A percentile compares a stretch with the other conserved stretches of the same genome.
These are phyloP conservation scores for Rhinopomastus cyanomelas DNA, from an alignment of 2,113 vertebrate species.

Conservation along the genomic window DNA sequence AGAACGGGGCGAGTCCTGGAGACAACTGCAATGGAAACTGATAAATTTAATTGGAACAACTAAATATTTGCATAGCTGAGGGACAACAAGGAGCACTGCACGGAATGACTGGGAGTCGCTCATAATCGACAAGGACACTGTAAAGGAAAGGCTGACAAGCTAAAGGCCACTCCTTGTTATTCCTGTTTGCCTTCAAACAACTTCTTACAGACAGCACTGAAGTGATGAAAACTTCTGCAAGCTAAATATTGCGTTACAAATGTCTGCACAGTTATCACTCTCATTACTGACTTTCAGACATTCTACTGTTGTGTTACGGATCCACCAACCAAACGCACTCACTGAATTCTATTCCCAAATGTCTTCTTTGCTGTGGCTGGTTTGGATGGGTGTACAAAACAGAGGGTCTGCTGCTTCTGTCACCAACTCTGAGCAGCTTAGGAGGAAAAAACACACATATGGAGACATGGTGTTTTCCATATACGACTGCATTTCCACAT, in stretches of 20 bases:
- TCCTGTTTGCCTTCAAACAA: not conserved
- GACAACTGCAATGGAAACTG: not conserved
- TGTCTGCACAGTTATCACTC: not conserved
- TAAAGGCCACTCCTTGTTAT: not conserved
- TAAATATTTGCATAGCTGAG: not conserved
- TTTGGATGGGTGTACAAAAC: not conserved
- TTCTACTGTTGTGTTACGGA: not conserved
- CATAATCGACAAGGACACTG: not conserved
- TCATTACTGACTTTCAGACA: not conserved
- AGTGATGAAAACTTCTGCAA: not conserved
- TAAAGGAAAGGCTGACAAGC: not conserved
- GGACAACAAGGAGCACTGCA: not conserved
- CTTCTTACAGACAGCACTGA: not conserved
- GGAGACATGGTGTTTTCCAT: not conserved
- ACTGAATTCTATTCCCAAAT: not conserved
- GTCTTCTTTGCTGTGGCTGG: not conserved
- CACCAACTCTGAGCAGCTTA: not conserved
- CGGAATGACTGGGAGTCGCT: not conserved
- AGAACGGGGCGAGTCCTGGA: not conserved
- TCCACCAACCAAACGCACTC: not conserved
- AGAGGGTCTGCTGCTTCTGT: not conserved
- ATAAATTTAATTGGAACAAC: not conserved
- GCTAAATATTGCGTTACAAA: not conserved
- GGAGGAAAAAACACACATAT: not conserved
- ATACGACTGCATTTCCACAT: not conserved